Base-by-base conservation (phyloP, 2,888 invertebrate genomes). In the Lithodes maja region DNA sequence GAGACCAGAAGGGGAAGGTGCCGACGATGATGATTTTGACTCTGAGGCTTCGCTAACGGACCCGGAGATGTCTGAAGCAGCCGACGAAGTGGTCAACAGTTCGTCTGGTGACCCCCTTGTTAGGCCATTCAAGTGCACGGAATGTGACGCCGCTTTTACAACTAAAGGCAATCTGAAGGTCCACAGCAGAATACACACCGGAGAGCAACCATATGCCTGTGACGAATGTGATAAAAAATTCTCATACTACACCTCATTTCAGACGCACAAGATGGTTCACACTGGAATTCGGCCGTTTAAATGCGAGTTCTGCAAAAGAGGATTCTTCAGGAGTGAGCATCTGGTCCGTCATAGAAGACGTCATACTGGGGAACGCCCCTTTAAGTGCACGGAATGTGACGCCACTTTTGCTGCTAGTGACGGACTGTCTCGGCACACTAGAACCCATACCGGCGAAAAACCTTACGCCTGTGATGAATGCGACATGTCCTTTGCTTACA, bases 111-210 rank as follows among this genome's bases (percentile, higher is more conserved):
- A 61, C 9, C 78, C 74, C 2, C 85, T 86, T 3, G 15, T 69
- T 5, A 89, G 86, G 52, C 89, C 89, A 3, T 89, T 89, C 61
- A 85, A 89, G 50, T 90, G 90, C 33, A 78, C 86, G 52, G 90
- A 89, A 7, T 90, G 90, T 89, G 90, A 89, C 68, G 83, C 86
- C 49, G 81, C 69, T 49, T 86, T 90, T 52, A 88, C 85, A 33
- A 90, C 86, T 12, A 90, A 88, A 61, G 90, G 90, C 17, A 88
- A 89, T 68, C 79, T 90, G 49, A 90, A 90, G 68, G 90, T 90
- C 9, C 90, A 90, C 80, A 78, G 83, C 68, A 77, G 90, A 75
- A 88, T 90, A n/a, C 90, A 90, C 83, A 90, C 90, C 3, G 90
- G 90, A 12, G 83, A 85, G 55, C 68, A 77, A 54, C 90, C 90